phyloP scores from a whole-genome alignment of 2,113 vertebrate species.

The Phasianus colchicus region DNA sequence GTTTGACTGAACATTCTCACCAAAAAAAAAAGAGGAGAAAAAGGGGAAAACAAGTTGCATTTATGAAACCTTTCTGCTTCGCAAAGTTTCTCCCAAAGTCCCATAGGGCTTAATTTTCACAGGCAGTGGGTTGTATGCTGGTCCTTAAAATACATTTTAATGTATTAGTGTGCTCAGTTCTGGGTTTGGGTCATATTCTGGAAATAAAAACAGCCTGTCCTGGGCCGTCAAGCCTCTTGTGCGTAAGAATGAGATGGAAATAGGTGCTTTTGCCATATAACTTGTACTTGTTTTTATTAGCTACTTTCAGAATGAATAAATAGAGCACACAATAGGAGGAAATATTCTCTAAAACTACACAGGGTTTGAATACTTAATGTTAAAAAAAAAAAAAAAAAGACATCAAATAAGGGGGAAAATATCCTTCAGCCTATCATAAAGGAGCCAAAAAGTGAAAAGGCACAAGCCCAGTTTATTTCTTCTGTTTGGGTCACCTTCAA shows the following conservation, averaged over 20 bases:
- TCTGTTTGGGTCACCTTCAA: constrained; percentile 48
- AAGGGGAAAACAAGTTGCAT: neutral
- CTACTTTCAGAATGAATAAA: constrained; percentile 51
- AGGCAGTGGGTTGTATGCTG: neutral
- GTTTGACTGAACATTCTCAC: neutral
- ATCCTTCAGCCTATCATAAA: neutral
- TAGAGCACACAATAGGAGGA: constrained; percentile 42
- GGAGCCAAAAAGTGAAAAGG: constrained; percentile 27
- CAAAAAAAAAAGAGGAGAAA: neutral
- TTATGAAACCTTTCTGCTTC: neutral
- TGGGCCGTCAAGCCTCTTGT: constrained; percentile 37
- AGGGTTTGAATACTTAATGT: constrained; percentile 23
- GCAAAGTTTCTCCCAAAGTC: neutral
- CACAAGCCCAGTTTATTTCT: neutral
- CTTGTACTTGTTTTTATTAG: constrained; percentile 60
- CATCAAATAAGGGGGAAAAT: neutral
- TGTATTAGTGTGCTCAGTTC: neutral
- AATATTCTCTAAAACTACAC: constrained; percentile 25
- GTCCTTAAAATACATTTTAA: neutral
- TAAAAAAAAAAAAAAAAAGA: neutral
- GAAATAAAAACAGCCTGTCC: constrained; percentile 51
- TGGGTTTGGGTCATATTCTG: constrained; percentile 27
- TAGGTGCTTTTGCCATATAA: constrained; percentile 39
- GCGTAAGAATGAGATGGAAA: constrained; percentile 52
- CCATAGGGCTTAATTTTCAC: neutral